Percentiles rank a stretch among this genome's conserved stretches.
phyloP scores from a whole-genome alignment of 1,140 invertebrate species.

The Saccostrea glomerata region DNA sequence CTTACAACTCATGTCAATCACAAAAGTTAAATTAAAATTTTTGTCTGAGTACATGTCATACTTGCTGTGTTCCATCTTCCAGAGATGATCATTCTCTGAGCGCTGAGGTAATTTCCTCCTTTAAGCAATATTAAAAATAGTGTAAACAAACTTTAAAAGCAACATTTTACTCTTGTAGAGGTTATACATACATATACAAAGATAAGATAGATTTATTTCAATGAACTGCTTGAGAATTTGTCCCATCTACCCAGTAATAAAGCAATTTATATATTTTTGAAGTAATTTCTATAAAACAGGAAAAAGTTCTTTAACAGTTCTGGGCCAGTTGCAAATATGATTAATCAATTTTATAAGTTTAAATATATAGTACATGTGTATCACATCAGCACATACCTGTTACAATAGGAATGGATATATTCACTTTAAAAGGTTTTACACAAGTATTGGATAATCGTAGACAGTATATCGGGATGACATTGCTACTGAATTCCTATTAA shows the following conservation, averaged over 20 bases:
- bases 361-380: too few relatives aligned
- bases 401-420: not conserved
- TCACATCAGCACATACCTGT: not conserved
- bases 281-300: too few relatives aligned
- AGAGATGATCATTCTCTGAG: not conserved
- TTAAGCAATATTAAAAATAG: not conserved
- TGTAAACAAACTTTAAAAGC: not conserved
- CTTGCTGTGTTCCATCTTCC: not conserved
- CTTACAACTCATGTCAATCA: too few relatives aligned
- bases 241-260: too few relatives aligned
- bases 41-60: not conserved
- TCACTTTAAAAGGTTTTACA: not conserved
- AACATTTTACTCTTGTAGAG: too few relatives aligned
- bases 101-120: not conserved
- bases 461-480: not conserved
- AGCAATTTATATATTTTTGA: too few relatives aligned
- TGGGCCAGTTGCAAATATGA: too few relatives aligned
- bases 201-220: too few relatives aligned
- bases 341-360: too few relatives aligned
- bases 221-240: too few relatives aligned
- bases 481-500: not conserved
- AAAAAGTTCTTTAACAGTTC: too few relatives aligned
- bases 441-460: not conserved
- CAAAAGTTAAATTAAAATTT: not conserved
- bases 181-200: too few relatives aligned